These are phyloP conservation scores for Carapus acus DNA, from an alignment of 2,797 vertebrate genomes.

Conservation along the genomic window DNA sequence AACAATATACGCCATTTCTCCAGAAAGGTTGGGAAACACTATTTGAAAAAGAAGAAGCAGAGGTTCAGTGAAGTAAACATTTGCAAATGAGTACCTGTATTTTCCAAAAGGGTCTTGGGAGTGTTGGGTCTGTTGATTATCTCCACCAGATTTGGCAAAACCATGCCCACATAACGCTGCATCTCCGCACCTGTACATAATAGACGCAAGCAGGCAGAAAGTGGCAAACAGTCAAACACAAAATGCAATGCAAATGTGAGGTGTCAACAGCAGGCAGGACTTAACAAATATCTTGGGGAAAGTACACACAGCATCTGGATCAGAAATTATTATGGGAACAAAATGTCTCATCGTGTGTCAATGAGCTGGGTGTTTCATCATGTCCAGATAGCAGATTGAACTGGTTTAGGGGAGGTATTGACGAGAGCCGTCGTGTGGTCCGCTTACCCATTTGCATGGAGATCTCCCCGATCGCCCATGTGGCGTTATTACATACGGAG, in stretches of 20 bases:
- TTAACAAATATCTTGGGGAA: neutral
- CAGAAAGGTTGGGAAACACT: too few relatives aligned
- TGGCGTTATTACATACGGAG: constrained; percentile 94
- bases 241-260: too few relatives aligned
- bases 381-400: constrained; percentile 43
- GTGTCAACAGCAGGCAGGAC: too few relatives aligned
- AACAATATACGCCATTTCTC: too few relatives aligned
- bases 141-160: constrained; percentile 87
- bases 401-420: neutral
- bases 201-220: neutral
- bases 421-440: constrained; percentile 37
- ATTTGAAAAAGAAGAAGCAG: too few relatives aligned
- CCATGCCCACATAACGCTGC: constrained; percentile 91
- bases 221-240: neutral
- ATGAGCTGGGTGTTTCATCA: constrained; percentile 66
- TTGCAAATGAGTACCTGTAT: constrained; percentile 75
- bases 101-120: constrained; percentile 91
- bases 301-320: constrained; percentile 45
- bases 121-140: constrained; percentile 96
- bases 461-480: constrained; percentile 96
- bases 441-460: constrained; percentile 91
- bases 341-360: constrained; percentile 59
- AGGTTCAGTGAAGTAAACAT: too few relatives aligned
- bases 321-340: constrained; percentile 63
- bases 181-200: constrained; percentile 81